phyloP scores from a whole-genome alignment of 2,888 invertebrate species.

The Galerucella pusilla region DNA sequence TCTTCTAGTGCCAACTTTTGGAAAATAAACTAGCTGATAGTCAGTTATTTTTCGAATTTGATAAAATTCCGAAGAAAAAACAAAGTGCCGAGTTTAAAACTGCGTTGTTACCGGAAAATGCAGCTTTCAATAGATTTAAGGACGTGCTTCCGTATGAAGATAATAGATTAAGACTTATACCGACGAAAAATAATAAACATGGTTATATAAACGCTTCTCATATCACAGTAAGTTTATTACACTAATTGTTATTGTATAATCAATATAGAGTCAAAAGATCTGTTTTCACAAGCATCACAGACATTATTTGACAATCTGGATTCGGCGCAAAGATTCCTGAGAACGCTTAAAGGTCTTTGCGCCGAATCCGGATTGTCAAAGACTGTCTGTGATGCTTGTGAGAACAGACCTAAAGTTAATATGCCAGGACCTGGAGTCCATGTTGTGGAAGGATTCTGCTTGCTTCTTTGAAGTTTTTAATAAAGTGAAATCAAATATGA shows the following conservation, averaged over 20 bases:
- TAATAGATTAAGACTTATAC: conserved; percentile 85
- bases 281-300: too few relatives aligned
- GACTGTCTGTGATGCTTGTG: too few relatives aligned
- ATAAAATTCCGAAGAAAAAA: conserved; percentile 83
- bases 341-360: too few relatives aligned
- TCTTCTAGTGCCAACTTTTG: conserved; percentile 71
- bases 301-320: too few relatives aligned
- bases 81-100: conserved; percentile 77
- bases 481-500: too few relatives aligned
- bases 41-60: conserved; percentile 85
- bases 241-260: background rate
- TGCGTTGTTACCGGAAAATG: conserved; percentile 79
- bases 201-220: conserved; percentile 96
- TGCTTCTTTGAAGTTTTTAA: too few relatives aligned
- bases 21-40: conserved; percentile 78
- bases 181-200: conserved; percentile 82
- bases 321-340: too few relatives aligned
- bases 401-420: too few relatives aligned
- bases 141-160: conserved; percentile 92
- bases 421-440: too few relatives aligned
- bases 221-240: conserved; percentile 73
- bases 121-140: conserved; percentile 68
- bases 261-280: background rate
- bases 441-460: too few relatives aligned
- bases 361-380: too few relatives aligned